phyloP scores from a whole-genome alignment of 2,888 invertebrate species.

The Euphydryas editha region DNA sequence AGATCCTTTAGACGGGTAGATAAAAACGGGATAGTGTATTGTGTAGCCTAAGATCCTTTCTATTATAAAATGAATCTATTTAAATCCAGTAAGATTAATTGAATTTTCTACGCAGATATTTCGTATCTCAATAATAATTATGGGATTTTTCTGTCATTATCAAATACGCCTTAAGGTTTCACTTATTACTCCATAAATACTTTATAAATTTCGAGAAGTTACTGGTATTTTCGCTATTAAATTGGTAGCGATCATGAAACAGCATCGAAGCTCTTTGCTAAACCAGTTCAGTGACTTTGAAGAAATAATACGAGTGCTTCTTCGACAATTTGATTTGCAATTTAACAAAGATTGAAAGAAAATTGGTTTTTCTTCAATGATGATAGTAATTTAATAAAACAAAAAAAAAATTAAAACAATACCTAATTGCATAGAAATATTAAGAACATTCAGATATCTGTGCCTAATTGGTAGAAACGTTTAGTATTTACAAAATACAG shows the following conservation, averaged over 20 bases:
- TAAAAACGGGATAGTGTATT: too few species aligned
- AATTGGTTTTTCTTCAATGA: slow-evolving; percentile 36
- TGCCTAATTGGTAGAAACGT: too few species aligned
- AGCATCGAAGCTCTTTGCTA: slow-evolving; percentile 30
- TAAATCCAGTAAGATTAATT: not conserved
- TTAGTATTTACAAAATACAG: too few species aligned
- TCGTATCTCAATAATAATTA: not conserved
- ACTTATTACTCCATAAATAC: slow-evolving; percentile 20
- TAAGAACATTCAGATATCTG: too few species aligned
- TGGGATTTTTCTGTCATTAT: slow-evolving; percentile 11
- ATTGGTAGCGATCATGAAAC: slow-evolving; percentile 36
- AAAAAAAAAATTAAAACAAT: too few species aligned
- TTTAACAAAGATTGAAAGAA: slow-evolving; percentile 42
- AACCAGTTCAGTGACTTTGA: slow-evolving; percentile 37
- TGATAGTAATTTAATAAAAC: slow-evolving; percentile 9
- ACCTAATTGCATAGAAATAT: too few species aligned
- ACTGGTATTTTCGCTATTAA: slow-evolving; percentile 25
- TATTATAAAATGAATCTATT: not conserved
- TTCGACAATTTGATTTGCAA: slow-evolving; percentile 44
- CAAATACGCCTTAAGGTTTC: slow-evolving; percentile 8
- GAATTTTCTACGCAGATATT: slow-evolving; percentile 6
- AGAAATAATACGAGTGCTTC: slow-evolving; percentile 42
- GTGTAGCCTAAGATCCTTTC: not conserved
- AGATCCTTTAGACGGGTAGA: too few species aligned
- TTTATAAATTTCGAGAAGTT: slow-evolving; percentile 20